Base-by-base conservation (phyloP, 2,113 vertebrate genomes). In the Chrysemys picta region DNA sequence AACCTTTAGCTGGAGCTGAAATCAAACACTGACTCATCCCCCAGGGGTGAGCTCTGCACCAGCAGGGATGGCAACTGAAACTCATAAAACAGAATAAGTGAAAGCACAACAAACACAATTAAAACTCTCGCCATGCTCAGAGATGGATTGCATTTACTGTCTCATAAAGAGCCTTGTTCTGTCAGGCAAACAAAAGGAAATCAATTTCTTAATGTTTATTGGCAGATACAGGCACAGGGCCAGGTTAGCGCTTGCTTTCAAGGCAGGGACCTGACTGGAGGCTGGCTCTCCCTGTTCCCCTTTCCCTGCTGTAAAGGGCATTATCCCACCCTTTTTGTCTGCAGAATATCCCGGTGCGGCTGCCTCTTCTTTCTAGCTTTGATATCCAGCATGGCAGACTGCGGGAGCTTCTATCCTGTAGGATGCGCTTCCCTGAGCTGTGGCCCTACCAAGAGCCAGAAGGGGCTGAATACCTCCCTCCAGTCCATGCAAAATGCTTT, bases 181-280 rank as follows among this genome's bases (percentile, higher is more conserved):
- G 95, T 97, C 97, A 97, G 96, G 97, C 97, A 98, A 98, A 98
- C 97, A 98, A 97, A 98, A 97, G 97, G 94, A 98, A 98, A 98
- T 98, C 98, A 98, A 98, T 98, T 98, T 98, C 98, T 98, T 98
- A 98, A 98, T 98, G 98, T 98, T 98, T 98, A 98, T 98, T 98
- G 98, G 95, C 98, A 98, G 96, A 86, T 92, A 12, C 86, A 84
- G 98, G 97, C 96, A 87, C 0, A 0, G 56, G 57, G 95, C 98
- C 98, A 98, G 98, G 89, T 10, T 86, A 85, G 88, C 0, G 0
- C 24, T 52, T 9, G 57, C 87, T 92, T 87, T 29, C 0, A 0
- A 25, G 1, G 14, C 2, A n/a, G 53, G 83, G 38, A 78, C 79
- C 72, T 19, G 22, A 62, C n/a, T 83, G 85, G 93, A 95, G 96